Base-by-base conservation (phyloP, 2,888 invertebrate genomes). In the Spialia ferax region DNA sequence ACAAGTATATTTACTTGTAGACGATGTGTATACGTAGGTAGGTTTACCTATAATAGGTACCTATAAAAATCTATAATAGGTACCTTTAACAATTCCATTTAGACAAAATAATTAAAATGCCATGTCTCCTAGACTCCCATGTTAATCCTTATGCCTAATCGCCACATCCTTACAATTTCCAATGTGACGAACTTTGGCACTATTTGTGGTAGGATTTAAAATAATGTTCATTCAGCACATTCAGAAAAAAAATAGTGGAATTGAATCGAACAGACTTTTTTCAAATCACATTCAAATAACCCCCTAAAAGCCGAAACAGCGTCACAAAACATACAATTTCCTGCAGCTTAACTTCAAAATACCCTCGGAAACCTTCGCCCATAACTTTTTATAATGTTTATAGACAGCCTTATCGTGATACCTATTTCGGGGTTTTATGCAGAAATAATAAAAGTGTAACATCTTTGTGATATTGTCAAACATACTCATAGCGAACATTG, bases 381-480 rank as follows among this genome's bases (percentile, higher is more conserved):
- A 61, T 68, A 48, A 68, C 67, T 62, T 68, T 68, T 62, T 68
- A 66, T 61, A 66, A 66, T 66, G 66, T 66, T 66, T 60, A 61
- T 68, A 68, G 55, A 68, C 61, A 68, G 67, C 61, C 69, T 71
- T 71, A 71, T 71, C 71, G 52, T 13, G 35, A 29, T 48, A 45
- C 68, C 69, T 65, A 68, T 63, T 71, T 63, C 63, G 52, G 55
- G 60, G 68, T 64, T 70, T 70, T 72, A 70, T 72, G 67, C 69
- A 69, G 64, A 72, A 68, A 69, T 70, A 70, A 72, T 72, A 70
- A 84, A 84, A 79, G 76, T 77, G 75, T 80, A 67, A 70, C 74
- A 77, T 80, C 77, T 79, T 74, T 73, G 78, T 78, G 78, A 83
- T 83, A 82, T 79, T 79, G 79, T 78, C 73, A 76, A 73, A 82